These are phyloP conservation scores for Heliconius melpomene DNA, from an alignment of 1,140 invertebrate genomes.

Conservation along the genomic window DNA sequence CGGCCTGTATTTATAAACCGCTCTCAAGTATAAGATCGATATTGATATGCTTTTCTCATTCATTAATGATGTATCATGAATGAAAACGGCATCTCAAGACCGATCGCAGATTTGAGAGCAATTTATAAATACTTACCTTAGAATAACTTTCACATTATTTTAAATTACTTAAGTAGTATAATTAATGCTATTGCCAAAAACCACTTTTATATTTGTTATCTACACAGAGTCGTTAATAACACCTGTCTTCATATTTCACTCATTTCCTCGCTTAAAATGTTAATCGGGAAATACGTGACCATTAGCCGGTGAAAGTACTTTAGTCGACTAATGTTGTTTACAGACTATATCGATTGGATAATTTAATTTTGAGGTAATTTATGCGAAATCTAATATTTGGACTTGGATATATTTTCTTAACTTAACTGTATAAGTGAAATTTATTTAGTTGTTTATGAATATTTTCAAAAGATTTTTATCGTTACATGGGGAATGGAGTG, in stretches of 20 bases:
- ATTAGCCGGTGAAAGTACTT: conserved; percentile 45
- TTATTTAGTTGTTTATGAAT: too few relatives aligned
- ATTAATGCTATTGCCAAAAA: neutral
- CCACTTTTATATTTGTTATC: conserved; percentile 1
- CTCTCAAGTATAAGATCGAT: too few relatives aligned
- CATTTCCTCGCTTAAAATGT: conserved; percentile 25
- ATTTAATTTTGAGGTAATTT: neutral
- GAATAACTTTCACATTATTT: neutral
- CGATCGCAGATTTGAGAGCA: too few relatives aligned
- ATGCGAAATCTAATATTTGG: neutral
- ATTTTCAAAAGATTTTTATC: too few relatives aligned
- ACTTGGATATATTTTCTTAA: neutral
- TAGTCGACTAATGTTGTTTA: neutral
- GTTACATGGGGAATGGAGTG: too few relatives aligned
- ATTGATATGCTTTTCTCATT: too few relatives aligned
- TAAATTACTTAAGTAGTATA: neutral
- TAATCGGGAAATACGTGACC: conserved; percentile 43
- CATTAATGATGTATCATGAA: neutral
- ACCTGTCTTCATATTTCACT: conserved; percentile 24
- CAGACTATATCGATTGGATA: neutral
- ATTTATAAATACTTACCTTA: too few relatives aligned
- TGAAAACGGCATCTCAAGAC: too few relatives aligned
- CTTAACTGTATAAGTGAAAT: too few relatives aligned
- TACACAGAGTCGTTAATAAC: conserved; percentile 13
- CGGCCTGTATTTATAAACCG: too few relatives aligned